Percentiles rank a stretch among this genome's conserved stretches.
Conservation (phyloP, 2,888 invertebrate species). For the Syrphus vitripennis region DNA sequence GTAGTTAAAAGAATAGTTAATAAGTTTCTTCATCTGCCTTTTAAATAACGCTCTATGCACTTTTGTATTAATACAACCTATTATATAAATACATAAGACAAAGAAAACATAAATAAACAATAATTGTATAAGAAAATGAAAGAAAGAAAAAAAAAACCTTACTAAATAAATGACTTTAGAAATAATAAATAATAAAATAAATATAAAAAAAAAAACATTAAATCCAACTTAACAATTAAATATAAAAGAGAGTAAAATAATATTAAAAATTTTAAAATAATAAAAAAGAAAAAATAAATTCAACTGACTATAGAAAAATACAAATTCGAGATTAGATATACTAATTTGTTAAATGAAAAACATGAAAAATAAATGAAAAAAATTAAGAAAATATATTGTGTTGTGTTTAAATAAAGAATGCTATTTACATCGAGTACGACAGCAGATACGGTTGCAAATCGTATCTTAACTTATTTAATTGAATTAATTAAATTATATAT, state of each 20-base stretch:
- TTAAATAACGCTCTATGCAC: constrained; percentile 70
- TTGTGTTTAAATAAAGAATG: not conserved
- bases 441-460: no score
- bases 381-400: constrained; percentile 9
- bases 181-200: not conserved
- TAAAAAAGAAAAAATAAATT: constrained; percentile 17
- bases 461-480: no score
- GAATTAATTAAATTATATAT: no score
- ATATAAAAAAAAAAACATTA: constrained; percentile 16
- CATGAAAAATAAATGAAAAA: constrained; percentile 64
- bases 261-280: constrained; percentile 19
- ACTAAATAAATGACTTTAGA: constrained; percentile 48
- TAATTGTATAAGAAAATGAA: constrained; percentile 41
- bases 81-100: constrained; percentile 50
- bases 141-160: not conserved
- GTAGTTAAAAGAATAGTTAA: constrained; percentile 54
- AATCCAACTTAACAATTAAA: constrained; percentile 42
- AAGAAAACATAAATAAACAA: constrained; percentile 45
- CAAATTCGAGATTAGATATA: constrained; percentile 67
- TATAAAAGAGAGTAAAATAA: constrained; percentile 30
- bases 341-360: constrained; percentile 69
- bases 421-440: not conserved
- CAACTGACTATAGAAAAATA: constrained; percentile 64
- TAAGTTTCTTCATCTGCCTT: constrained; percentile 69
- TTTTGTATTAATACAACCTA: constrained; percentile 69